Evolutionary conservation across 2,113 vertebrate species (phyloP).

Genomic region (Python bivittatus): DNA sequence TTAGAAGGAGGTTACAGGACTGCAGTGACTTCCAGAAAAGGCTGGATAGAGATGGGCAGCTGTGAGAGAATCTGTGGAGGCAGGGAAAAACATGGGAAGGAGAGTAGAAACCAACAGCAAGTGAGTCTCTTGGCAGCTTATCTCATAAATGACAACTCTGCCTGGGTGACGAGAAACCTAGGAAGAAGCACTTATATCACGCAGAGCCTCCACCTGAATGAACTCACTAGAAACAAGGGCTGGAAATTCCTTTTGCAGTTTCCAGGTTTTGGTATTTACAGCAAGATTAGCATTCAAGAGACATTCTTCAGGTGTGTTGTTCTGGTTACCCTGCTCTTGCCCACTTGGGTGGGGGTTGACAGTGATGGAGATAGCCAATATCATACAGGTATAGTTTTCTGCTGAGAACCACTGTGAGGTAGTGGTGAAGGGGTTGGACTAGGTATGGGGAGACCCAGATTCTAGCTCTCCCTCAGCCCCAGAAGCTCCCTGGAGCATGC

Average conservation of each 20-base stretch:
- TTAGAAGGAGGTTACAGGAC: background rate
- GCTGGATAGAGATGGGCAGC: background rate
- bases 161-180: background rate
- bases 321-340: too few species aligned
- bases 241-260: background rate
- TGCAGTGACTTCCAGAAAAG: background rate
- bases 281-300: background rate
- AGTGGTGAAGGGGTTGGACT: too few species aligned
- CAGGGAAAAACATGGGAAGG: background rate
- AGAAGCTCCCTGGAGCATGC: too few species aligned
- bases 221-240: background rate
- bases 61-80: background rate
- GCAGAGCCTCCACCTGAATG: background rate
- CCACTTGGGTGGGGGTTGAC: too few species aligned
- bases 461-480: too few species aligned
- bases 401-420: too few species aligned
- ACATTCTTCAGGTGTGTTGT: too few species aligned
- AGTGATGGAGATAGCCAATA: too few species aligned
- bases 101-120: background rate
- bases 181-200: background rate
- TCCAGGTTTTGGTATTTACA: background rate
- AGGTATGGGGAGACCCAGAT: too few species aligned
- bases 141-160: background rate
- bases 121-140: background rate
- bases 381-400: too few species aligned